These are phyloP conservation scores for Pachyramphus minor DNA, from an alignment of 2,113 vertebrate genomes.

Conservation along the genomic window DNA sequence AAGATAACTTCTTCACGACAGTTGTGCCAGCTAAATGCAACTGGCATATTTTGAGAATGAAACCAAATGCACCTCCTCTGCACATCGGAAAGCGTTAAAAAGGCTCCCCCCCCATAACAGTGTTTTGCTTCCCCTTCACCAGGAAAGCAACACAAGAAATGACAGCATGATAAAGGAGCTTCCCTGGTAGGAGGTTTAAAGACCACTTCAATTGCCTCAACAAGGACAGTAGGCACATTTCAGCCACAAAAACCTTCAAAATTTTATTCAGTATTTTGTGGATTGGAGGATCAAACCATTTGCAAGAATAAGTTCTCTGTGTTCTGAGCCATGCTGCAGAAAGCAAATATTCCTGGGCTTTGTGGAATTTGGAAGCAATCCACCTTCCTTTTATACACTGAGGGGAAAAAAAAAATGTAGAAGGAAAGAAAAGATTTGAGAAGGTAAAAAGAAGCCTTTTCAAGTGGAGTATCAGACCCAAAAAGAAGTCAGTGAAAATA, in stretches of 20 bases:
- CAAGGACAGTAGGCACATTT: not conserved
- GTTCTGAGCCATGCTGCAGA: not conserved
- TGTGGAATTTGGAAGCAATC: slow-evolving; percentile 57
- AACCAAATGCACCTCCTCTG: not conserved
- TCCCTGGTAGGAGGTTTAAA: not conserved
- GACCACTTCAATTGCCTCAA: not conserved
- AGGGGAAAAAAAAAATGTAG: not conserved
- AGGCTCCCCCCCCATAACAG: not conserved
- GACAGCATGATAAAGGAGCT: not conserved
- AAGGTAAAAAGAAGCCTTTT: not conserved
- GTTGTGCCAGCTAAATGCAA: not conserved
- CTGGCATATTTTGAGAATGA: not conserved
- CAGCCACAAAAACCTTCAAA: not conserved
- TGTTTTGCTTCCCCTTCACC: not conserved
- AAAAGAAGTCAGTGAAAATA: not conserved
- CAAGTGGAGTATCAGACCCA: not conserved
- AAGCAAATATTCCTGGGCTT: slow-evolving; percentile 66
- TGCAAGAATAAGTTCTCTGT: slow-evolving; percentile 48
- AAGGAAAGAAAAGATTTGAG: not conserved
- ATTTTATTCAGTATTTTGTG: not conserved
- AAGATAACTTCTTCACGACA: not conserved
- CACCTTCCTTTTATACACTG: slow-evolving; percentile 61
- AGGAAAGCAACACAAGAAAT: not conserved
- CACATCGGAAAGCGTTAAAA: not conserved
- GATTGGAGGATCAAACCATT: slow-evolving; percentile 30